Base-by-base conservation (phyloP, 2,888 invertebrate species). In the Hedychridium roseum region DNA sequence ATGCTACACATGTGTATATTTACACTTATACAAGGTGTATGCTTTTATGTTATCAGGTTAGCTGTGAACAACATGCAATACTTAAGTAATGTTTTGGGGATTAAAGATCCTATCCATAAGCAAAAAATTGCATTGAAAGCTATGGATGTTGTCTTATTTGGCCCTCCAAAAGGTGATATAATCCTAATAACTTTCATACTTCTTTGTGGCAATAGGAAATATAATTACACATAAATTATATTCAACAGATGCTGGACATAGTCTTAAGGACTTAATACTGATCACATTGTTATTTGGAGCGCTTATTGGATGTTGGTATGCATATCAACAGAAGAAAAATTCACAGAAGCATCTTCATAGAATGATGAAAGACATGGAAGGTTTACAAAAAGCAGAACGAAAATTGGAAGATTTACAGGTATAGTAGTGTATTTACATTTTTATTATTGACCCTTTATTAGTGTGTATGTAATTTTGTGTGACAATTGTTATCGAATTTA, bases 71-170 rank as follows among this genome's bases (percentile, higher is more conserved):
- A 95, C 80, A 90, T 91, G 85, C 91, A 93, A 74, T 97, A 90
- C 81, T 82, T 97, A 55, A 88, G 88, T 78, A 89, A 87, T 73
- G 88, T 91, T 42, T 84, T 99, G 63, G 97, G 97, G 41, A 95
- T 99, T 71, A 97, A 96, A 82, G 97, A 98, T 82, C 94, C 94
- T 15, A 97, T 98, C 69, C 97, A 99, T 82, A 94, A 95, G 74
- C 97, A 98, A 83, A 98, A 98, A 82, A 87, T 97, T 59, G 90
- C 94, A 2, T 84, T 99, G 31, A 98, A 99, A 81, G 98, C 99
- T 11, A 97, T 97, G 92, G 99, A 99, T 80, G 93, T 97, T 39
- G 98, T 99, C 15, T 85, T 99, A 21, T 99, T 99, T 81, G 99
- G 99, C 36, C 94, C 96, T 50, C 96, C 97, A 17, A 95, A 96